Evolutionary conservation across 2,888 invertebrate genomes (phyloP), one percentile per base, ranked within the genome.

Genomic region (Chironomus riparius): DNA sequence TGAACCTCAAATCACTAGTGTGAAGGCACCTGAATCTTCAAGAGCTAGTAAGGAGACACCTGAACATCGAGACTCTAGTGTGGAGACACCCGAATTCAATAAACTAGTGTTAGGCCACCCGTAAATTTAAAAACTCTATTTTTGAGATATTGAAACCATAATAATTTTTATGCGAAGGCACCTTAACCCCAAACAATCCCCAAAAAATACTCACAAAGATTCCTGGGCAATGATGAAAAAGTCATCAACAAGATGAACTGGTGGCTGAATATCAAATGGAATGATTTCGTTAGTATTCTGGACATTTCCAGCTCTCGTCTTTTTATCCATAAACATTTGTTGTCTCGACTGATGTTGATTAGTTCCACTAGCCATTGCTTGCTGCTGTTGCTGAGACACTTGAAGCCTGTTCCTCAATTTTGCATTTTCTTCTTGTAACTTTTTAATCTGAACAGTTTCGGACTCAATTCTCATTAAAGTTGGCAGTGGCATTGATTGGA

Each of bases 181-280:
- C 28, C 28, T 28, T 1, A 6, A 28, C 28, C 6, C 5, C 28
- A 28, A 21, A n/a, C n/a, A 65, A 12, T 4, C 21, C 21, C 3
- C 3, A 24, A 24, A 62, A 21, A 79, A 77, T 21, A 65, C 65
- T 22, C 80, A 82, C 76, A 82, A 82, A 22, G 87, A 89, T 81
- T 91, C 95, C 81, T 93, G 90, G 10, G 95, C 94, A 78, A 95
- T 92, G 22, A 93, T 92, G 81, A 92, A 94, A 85, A 96, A 96
- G 83, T 96, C 96, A 82, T 96, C 96, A 79, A 95, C 91, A 50
- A 96, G 87, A 77, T 94, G 94, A 6, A 90, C 83, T 0, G 93
- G 92, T 0, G 92, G 88, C 82, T 90, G 87, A 80, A 92, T 83
- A 83, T 89, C 85, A 83, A 88, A 83, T 80, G 91, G 82, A 84